Evolutionary conservation across 2,113 vertebrate genomes (phyloP).

Genomic region (Saguinus midas): DNA sequence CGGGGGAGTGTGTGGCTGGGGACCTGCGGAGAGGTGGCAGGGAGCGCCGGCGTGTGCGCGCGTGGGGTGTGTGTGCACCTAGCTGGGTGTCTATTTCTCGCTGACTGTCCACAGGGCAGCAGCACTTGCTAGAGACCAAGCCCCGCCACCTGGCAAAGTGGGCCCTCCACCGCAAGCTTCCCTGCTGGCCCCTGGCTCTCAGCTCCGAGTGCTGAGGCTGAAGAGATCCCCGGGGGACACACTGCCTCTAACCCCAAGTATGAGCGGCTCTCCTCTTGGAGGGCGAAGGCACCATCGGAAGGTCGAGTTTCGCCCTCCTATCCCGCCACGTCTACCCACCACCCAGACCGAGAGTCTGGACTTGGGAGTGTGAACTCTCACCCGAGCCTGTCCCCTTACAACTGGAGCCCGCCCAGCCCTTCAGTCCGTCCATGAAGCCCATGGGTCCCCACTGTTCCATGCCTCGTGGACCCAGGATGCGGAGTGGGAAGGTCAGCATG

Average conservation of each 20-base stretch:
- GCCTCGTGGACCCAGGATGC: background rate
- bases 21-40: background rate
- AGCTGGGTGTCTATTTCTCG: constrained; percentile 20
- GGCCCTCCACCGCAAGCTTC: background rate
- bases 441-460: background rate
- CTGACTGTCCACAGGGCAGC: constrained; percentile 35
- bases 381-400: background rate
- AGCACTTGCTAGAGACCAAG: constrained; percentile 22
- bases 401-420: background rate
- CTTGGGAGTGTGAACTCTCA: constrained; percentile 16
- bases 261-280: background rate
- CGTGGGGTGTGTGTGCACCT: constrained; percentile 12
- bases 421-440: background rate
- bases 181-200: background rate
- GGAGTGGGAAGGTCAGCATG: background rate
- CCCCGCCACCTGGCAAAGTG: constrained; percentile 35
- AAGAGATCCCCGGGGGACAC: background rate
- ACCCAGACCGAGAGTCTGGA: background rate
- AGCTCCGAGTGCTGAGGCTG: background rate
- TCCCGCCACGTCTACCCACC: background rate
- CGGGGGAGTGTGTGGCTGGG: constrained; percentile 25
- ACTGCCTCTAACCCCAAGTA: background rate
- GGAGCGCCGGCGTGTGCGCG: constrained; percentile 15
- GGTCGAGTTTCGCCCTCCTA: background rate
- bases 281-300: background rate